A percentile compares a stretch with the other conserved stretches of the same genome.
These are phyloP conservation scores for Stictonetta naevosa DNA, from an alignment of 2,113 vertebrate species.

Conservation along the genomic window DNA sequence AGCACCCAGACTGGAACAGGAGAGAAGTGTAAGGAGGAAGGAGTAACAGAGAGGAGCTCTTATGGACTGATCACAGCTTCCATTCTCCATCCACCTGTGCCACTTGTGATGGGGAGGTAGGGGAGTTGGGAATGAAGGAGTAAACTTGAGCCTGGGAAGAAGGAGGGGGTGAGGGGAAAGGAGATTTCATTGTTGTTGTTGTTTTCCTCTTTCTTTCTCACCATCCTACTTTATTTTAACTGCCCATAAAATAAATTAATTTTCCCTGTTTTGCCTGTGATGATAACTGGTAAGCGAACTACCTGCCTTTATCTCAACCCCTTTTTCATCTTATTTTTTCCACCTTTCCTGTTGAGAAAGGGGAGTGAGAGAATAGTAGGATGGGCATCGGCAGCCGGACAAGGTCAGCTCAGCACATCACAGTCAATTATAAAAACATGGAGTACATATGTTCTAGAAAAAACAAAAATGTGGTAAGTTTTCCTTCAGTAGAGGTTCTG, in stretches of 20 bases:
- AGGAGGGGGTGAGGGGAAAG: no score
- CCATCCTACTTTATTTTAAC: neutral
- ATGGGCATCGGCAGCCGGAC: fast-evolving
- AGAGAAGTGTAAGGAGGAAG: neutral
- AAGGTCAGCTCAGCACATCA: fast-evolving
- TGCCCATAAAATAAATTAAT: neutral
- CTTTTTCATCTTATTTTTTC: neutral
- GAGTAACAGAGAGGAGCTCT: neutral
- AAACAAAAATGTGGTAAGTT: neutral
- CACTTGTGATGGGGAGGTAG: neutral
- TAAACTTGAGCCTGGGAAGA: neutral
- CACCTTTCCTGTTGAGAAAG: neutral
- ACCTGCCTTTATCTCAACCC: neutral
- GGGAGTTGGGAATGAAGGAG: neutral
- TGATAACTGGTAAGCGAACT: neutral
- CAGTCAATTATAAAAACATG: neutral
- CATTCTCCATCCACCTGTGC: fast-evolving
- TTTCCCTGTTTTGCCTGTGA: neutral
- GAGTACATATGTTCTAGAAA: neutral
- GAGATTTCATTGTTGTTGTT: neutral
- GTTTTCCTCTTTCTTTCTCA: neutral
- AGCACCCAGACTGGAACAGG: neutral
- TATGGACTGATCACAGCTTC: neutral
- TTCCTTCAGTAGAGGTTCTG: neutral
- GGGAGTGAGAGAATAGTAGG: neutral